Conservation (phyloP, 2,888 invertebrate genomes). For the Exocentrus adspersus region DNA sequence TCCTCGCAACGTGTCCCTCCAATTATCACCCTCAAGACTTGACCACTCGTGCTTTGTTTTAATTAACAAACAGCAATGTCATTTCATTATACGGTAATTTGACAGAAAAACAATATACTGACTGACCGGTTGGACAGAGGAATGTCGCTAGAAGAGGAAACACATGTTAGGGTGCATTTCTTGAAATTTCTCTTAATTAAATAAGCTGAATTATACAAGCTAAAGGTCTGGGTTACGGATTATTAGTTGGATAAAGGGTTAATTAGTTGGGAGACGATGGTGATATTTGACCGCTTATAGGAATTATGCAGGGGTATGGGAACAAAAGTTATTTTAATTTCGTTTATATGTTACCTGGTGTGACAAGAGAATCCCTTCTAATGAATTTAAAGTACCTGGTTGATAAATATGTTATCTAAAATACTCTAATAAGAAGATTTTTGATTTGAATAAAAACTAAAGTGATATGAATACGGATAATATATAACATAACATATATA, state of each 20-base stretch:
- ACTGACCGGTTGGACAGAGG: constrained; percentile 17
- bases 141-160: constrained; percentile 31
- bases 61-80: constrained; percentile 44
- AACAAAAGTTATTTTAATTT: too few species aligned
- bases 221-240: constrained; percentile 9
- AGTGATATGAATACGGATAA: too few species aligned
- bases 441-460: too few species aligned
- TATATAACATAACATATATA: too few species aligned
- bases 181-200: constrained; percentile 31
- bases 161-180: constrained; percentile 32
- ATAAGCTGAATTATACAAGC: constrained; percentile 15
- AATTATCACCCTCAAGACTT: constrained; percentile 44
- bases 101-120: constrained; percentile 41
- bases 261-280: neutral
- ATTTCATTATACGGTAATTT: constrained; percentile 48
- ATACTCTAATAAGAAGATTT: too few species aligned
- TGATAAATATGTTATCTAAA: too few species aligned
- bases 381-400: too few species aligned
- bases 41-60: constrained; percentile 39
- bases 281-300: too few species aligned
- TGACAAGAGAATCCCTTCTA: too few species aligned
- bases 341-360: too few species aligned
- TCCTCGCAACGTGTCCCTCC: constrained; percentile 37
- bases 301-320: too few species aligned
- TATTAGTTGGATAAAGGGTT: neutral